Base-by-base conservation (phyloP, 2,797 vertebrate species). In the Falco berigora region DNA sequence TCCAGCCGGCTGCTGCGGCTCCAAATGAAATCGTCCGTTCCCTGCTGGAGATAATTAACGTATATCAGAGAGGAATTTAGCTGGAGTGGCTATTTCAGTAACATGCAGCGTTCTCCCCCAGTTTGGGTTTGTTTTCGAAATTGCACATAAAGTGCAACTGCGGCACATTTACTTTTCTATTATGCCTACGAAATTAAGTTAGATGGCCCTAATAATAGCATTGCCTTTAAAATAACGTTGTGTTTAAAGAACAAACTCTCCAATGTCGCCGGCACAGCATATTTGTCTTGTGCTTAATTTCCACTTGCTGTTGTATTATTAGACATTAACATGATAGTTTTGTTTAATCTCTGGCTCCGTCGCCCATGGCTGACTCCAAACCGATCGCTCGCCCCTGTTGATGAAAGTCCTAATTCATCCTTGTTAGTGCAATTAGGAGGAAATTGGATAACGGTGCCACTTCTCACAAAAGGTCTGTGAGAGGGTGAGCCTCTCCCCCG, bases 381-480 rank as follows among this genome's bases (percentile, higher is more conserved):
- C 96, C 90, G 75, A 97, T 97, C 82, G 52, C 97, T 98, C 90
- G 96, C 97, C 96, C 97, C 97, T 86, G 88, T 87, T 97, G 97
- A 97, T 98, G 97, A 96, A 98, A 98, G 97, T 97, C 96, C 97
- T 98, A 98, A 98, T 98, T 98, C 98, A 97, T 98, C 97, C 98
- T 98, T 95, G 97, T 98, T 98, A 98, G 97, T 53, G 81, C 97
- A 98, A 98, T 98, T 98, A 98, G 98, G 95, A 94, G 92, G 95
- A 96, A 98, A 98, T 97, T 98, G 98, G 98, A 98, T 97, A 96
- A 95, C 69, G 66, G 91, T 63, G 90, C 93, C 94, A 87, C 97
- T 97, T 97, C 97, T 96, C 86, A 68, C 94, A 49, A 27, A 91
- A 98, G 97, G 97, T 97, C 98, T 92, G 89, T 3, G 27, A 91